Percentiles rank a stretch among this genome's conserved stretches.
phyloP scores from a whole-genome alignment of 2,113 vertebrate species.

The Lophius piscatorius region DNA sequence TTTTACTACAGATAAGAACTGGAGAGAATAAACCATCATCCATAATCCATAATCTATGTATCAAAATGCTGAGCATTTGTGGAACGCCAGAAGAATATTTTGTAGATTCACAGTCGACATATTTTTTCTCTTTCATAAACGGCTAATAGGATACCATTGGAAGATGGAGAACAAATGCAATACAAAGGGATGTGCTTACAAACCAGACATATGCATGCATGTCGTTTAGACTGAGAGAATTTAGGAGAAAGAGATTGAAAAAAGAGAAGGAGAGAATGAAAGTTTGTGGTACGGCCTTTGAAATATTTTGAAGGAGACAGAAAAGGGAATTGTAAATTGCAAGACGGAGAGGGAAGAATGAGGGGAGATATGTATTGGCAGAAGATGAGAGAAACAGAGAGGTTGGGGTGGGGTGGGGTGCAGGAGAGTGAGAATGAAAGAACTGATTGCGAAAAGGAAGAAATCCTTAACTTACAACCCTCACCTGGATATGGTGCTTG shows the following conservation, averaged over 20 bases:
- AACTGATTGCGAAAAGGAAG: constrained; percentile 70
- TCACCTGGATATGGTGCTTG: constrained; percentile 78
- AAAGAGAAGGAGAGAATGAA: constrained; percentile 38
- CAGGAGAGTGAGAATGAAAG: constrained; percentile 59
- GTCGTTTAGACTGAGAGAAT: constrained; percentile 24
- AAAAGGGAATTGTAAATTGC: constrained; percentile 72
- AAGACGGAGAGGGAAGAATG: constrained; percentile 42
- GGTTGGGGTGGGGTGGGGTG: constrained; percentile 42
- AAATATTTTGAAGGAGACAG: constrained; percentile 67
- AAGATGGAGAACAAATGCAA: constrained; percentile 18
- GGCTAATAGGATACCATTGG: constrained; percentile 8
- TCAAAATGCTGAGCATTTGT: too few species aligned
- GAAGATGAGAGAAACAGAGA: constrained; percentile 60
- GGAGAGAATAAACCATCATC: background rate
- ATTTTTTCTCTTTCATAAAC: constrained; percentile 6
- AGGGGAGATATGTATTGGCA: constrained; percentile 60
- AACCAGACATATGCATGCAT: constrained; percentile 20
- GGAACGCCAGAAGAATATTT: background rate
- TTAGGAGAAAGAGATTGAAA: constrained; percentile 22
- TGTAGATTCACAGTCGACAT: background rate
- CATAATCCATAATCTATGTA: background rate
- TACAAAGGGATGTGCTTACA: constrained; percentile 14
- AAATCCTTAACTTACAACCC: constrained; percentile 73
- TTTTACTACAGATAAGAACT: background rate
- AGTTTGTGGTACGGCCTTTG: constrained; percentile 56